Base-by-base conservation (phyloP, 2,888 invertebrate species). In the Tupiocoris notatus region DNA sequence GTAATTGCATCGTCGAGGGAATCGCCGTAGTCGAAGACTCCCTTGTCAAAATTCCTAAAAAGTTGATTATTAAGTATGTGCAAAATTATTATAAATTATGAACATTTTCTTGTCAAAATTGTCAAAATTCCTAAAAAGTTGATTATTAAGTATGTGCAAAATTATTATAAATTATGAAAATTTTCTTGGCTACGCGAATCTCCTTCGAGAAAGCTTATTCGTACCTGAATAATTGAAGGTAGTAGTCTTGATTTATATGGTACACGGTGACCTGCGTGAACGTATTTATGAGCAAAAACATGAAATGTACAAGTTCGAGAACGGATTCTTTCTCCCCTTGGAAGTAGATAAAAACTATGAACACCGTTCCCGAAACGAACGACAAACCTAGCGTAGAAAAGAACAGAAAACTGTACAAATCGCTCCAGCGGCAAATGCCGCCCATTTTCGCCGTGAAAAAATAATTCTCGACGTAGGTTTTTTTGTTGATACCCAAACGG, bases 371-470 rank as follows among this genome's bases (percentile, higher is more conserved):
- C 20, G 22, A 22, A n/a, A 22, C 21, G 16, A 63, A 1, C n/a
- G 22, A 21, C 2, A 63, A 22, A 22, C 21, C 23, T 12, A 22
- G 20, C 23, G 63, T 2, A n/a, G 23, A 16, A 20, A 63, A 63
- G 16, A 21, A 63, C 16, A 22, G 23, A 20, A n/a, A 20, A 1
- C 9, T 22, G 22, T 22, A 63, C 12, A 20, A 22, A n/a, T 63
- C 23, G 63, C 63, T 63, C 21, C 21, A 63, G 16, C 63, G 23
- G 23, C 63, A 63, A 20, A 63, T 2, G n/a, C 63, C 63, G 1
- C 63, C 63, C 21, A 63, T 9, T 63, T 63, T 20, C 1, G 63
- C 63, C n/a, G 21, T 63, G 63, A 63, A 63, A 6, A 63, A 63
- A 16, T 16, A 20, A 20, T 63, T 63, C 6, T 22, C 63, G 9